phyloP scores from a whole-genome alignment of 2,113 vertebrate species.

The Bettongia penicillata region DNA sequence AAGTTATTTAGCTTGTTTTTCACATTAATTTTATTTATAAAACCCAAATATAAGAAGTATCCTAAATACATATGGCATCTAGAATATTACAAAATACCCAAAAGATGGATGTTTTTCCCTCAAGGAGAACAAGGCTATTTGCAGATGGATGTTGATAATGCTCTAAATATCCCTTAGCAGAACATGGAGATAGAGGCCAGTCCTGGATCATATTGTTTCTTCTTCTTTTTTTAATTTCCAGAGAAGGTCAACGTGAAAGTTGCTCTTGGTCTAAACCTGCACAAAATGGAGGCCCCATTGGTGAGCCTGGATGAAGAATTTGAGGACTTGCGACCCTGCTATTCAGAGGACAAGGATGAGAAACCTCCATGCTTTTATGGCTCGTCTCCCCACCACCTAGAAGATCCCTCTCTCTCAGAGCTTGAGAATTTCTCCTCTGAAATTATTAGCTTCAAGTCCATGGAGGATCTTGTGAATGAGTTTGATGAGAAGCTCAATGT shows the following conservation, averaged over 20 bases:
- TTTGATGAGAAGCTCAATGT: slow-evolving; percentile 97
- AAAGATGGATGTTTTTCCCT: neutral
- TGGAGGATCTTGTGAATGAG: slow-evolving; percentile 96
- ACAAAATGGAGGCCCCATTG: slow-evolving; percentile 92
- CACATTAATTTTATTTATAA: neutral
- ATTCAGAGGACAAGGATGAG: slow-evolving; percentile 86
- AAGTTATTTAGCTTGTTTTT: neutral
- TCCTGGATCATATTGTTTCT: neutral
- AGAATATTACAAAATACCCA: neutral
- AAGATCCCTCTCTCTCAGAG: slow-evolving; percentile 94
- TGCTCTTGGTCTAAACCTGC: slow-evolving; percentile 10
- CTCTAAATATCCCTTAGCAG: neutral
- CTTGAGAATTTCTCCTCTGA: slow-evolving; percentile 95
- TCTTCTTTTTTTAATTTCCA: slow-evolving; percentile 55
- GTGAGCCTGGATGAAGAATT: slow-evolving; percentile 96
- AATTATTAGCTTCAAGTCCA: slow-evolving; percentile 98
- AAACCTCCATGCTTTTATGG: slow-evolving; percentile 81
- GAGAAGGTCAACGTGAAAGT: slow-evolving; percentile 33
- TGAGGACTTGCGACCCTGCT: slow-evolving; percentile 91
- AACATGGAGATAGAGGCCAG: neutral
- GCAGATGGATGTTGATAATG: neutral
- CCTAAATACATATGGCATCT: neutral
- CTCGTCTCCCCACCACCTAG: slow-evolving; percentile 84
- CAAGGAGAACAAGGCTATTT: neutral
- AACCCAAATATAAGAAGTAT: neutral